Conservation (phyloP, 2,797 vertebrate genomes). For the Acanthurus tractus region DNA sequence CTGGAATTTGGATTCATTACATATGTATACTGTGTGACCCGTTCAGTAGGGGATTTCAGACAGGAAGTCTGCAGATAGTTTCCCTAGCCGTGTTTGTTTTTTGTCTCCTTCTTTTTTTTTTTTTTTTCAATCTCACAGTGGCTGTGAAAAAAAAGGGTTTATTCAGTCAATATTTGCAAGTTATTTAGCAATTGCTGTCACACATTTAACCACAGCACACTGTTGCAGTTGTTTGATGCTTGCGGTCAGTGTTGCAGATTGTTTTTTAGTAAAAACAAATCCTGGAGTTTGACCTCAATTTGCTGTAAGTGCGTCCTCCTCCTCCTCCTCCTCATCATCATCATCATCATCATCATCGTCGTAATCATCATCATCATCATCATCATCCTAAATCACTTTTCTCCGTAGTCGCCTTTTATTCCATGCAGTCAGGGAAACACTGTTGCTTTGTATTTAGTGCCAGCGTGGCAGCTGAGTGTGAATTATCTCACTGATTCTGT, state of each 20-base stretch:
- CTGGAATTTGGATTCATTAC: constrained; percentile 59
- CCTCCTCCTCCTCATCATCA: no score
- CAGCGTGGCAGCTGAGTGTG: constrained; percentile 73
- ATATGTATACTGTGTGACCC: constrained; percentile 54
- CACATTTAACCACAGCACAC: neutral
- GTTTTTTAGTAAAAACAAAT: neutral
- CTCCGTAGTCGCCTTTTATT: constrained; percentile 46
- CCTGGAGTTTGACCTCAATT: constrained; percentile 34
- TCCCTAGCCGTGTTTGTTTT: constrained; percentile 47
- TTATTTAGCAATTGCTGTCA: constrained; percentile 5
- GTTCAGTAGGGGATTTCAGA: constrained; percentile 39
- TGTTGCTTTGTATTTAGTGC: constrained; percentile 70
- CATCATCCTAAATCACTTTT: constrained; percentile 43
- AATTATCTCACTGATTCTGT: constrained; percentile 74
- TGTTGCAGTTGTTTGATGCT: neutral
- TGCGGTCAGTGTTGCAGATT: constrained; percentile 15
- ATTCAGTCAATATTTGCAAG: constrained; percentile 4
- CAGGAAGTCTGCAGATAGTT: constrained; percentile 61
- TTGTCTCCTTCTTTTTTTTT: neutral
- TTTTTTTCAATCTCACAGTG: neutral
- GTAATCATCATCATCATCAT: constrained; percentile 14
- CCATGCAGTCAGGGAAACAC: constrained; percentile 45
- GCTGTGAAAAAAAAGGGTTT: neutral
- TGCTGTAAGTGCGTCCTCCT: constrained; percentile 9
- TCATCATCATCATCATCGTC: no score